A percentile compares a stretch with the other conserved stretches of the same genome.
Conservation (phyloP, 2,888 invertebrate species). For the Amorpha juglandis region DNA sequence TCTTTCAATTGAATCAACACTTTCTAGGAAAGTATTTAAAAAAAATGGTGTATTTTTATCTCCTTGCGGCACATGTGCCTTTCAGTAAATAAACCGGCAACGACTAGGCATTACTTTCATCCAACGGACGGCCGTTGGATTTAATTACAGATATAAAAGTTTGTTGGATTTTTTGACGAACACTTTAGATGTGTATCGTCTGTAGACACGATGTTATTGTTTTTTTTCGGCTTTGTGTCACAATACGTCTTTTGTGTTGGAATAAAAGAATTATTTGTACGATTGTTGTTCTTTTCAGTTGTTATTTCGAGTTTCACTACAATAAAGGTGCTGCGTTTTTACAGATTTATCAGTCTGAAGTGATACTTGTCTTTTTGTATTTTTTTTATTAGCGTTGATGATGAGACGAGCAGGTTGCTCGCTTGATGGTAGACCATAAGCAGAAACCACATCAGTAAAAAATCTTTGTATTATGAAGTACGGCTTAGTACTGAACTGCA, state of each 20-base stretch:
- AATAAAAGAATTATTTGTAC: slow-evolving; percentile 17
- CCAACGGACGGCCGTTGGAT: slow-evolving; percentile 6
- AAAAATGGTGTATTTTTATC: background rate
- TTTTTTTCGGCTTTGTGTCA: background rate
- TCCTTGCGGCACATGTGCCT: no score
- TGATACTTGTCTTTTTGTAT: no score
- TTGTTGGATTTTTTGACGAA: slow-evolving; percentile 24
- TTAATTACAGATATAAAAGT: slow-evolving; percentile 37
- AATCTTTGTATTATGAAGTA: no score
- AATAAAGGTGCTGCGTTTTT: background rate
- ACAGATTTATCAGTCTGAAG: no score
- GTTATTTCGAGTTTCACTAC: background rate
- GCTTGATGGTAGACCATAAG: no score
- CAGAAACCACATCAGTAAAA: no score
- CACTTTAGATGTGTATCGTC: slow-evolving; percentile 8
- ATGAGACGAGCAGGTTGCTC: no score
- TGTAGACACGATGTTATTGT: slow-evolving; percentile 6
- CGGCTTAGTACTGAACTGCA: no score
- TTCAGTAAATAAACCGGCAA: background rate
- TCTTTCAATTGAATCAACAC: background rate
- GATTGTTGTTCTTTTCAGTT: background rate
- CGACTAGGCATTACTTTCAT: background rate
- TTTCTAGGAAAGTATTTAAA: background rate
- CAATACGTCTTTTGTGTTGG: slow-evolving; percentile 10
- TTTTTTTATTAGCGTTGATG: no score